Evolutionary conservation across 2,113 vertebrate genomes (phyloP).

Genomic region (Melierax canorus): DNA sequence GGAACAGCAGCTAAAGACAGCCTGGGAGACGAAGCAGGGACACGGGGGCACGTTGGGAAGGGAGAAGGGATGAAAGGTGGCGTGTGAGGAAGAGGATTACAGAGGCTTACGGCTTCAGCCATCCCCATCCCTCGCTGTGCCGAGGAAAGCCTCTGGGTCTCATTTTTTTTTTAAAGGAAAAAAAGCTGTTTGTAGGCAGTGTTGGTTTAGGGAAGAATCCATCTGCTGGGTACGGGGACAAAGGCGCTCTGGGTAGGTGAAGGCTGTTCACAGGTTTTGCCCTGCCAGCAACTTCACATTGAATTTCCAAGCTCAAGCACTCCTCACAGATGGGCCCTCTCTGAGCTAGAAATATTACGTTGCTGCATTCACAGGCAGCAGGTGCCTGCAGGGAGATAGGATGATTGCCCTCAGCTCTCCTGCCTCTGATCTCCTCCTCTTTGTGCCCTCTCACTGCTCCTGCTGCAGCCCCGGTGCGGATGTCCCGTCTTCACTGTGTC

Average conservation of each 20-base stretch:
- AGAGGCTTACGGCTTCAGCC: neutral
- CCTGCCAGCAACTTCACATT: neutral
- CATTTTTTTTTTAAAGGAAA: no score
- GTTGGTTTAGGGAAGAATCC: neutral
- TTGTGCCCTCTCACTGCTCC: neutral
- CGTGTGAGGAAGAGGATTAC: neutral
- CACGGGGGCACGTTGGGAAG: neutral
- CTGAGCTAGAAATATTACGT: accelerated
- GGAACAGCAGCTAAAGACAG: neutral
- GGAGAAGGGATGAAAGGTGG: neutral
- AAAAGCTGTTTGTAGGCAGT: neutral
- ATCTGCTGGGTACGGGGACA: neutral
- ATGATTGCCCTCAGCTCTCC: neutral
- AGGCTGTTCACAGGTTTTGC: neutral
- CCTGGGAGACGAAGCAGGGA: neutral
- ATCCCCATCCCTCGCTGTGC: neutral
- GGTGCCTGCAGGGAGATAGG: neutral
- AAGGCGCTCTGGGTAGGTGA: neutral
- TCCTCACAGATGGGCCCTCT: neutral
- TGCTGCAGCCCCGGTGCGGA: accelerated
- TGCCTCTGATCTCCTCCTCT: neutral
- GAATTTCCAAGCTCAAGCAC: neutral
- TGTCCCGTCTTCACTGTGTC: accelerated
- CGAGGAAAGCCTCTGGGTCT: neutral
- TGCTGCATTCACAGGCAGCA: no score